Evolutionary conservation across 2,888 invertebrate species (phyloP).

Genomic region (Leucophenga maculata): DNA sequence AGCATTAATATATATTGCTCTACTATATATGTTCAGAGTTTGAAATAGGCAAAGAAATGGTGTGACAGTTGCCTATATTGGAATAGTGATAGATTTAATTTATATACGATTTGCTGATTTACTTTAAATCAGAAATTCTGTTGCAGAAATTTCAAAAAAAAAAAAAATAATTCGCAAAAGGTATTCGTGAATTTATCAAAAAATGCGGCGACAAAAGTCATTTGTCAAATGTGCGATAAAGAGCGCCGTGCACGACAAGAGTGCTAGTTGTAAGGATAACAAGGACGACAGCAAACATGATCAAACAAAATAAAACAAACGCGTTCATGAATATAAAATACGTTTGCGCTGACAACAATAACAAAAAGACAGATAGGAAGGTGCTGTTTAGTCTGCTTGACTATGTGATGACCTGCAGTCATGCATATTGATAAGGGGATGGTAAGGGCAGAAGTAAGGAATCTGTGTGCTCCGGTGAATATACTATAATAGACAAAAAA

Average conservation of each 20-base stretch:
- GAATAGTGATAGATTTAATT: too few relatives aligned
- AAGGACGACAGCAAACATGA: conserved; percentile 32
- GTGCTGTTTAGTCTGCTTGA: conserved; percentile 47
- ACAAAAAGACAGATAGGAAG: conserved; percentile 37
- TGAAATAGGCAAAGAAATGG: neutral
- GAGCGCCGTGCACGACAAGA: conserved; percentile 38
- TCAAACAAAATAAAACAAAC: conserved; percentile 51
- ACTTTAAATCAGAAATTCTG: conserved; percentile 7
- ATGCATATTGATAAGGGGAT: too few relatives aligned
- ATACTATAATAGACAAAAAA: too few relatives aligned
- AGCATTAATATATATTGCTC: conserved; percentile 17
- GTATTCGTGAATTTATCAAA: neutral
- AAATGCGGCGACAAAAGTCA: conserved; percentile 58
- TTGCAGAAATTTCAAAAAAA: too few relatives aligned
- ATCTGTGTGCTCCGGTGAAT: too few relatives aligned
- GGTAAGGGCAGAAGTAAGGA: too few relatives aligned
- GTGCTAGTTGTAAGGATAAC: conserved; percentile 44
- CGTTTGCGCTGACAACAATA: conserved; percentile 39
- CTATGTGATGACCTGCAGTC: conserved; percentile 37
- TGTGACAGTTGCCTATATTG: conserved; percentile 1
- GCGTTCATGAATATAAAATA: conserved; percentile 56
- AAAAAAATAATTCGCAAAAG: neutral
- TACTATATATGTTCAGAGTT: neutral
- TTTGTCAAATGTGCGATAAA: conserved; percentile 63
- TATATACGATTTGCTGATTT: neutral